Evolutionary conservation across 2,797 vertebrate species (phyloP).

Genomic region (Pagetopsis macropterus): DNA sequence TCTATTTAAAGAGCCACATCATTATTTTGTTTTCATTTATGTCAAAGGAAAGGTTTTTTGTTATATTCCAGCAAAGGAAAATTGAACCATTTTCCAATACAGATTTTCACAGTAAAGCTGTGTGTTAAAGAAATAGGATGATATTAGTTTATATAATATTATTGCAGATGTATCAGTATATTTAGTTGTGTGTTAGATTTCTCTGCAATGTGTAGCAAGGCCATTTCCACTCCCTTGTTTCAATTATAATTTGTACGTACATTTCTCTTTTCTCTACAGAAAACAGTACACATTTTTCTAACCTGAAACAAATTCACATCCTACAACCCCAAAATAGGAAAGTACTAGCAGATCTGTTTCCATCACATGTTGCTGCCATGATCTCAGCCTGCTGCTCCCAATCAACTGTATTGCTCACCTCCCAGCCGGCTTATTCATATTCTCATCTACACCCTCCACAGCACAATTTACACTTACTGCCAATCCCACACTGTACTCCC

Average conservation of each 20-base stretch:
- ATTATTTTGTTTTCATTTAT: slow-evolving; percentile 25
- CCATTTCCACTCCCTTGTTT: too few relatives aligned
- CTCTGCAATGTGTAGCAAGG: too few relatives aligned
- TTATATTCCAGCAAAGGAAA: not conserved
- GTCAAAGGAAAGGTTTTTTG: not conserved
- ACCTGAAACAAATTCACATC: slow-evolving; percentile 2
- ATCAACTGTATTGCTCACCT: slow-evolving; percentile 34
- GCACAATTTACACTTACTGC: slow-evolving; percentile 38
- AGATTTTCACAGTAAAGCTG: slow-evolving; percentile 2
- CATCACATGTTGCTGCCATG: slow-evolving; percentile 13
- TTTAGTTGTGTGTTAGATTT: too few relatives aligned
- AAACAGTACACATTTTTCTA: too few relatives aligned
- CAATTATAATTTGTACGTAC: too few relatives aligned
- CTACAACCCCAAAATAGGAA: slow-evolving; percentile 3
- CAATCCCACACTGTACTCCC: slow-evolving; percentile 15
- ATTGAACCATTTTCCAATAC: not conserved
- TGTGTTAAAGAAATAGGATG: not conserved
- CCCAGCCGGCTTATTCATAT: slow-evolving; percentile 18
- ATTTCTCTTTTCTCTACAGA: too few relatives aligned
- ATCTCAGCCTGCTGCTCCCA: slow-evolving; percentile 20
- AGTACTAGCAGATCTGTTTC: slow-evolving; percentile 16
- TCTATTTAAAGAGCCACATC: slow-evolving; percentile 1
- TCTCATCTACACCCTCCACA: slow-evolving; percentile 15
- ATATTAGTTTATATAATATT: not conserved
- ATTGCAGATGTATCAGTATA: not conserved